These are phyloP conservation scores for Cygnus olor DNA, from an alignment of 2,797 vertebrate species.

Conservation along the genomic window DNA sequence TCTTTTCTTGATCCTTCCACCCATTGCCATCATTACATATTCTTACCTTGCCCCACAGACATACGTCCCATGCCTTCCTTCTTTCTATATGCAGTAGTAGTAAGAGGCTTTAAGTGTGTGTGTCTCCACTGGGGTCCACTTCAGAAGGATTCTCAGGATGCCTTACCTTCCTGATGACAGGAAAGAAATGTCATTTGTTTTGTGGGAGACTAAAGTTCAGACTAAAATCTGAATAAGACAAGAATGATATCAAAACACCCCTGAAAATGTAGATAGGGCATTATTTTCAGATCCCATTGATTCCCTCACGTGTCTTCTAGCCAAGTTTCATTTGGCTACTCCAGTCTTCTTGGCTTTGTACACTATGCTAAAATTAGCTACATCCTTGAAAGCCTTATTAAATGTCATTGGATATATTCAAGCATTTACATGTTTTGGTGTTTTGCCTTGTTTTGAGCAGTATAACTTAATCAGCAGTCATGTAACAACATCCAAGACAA, in stretches of 20 bases:
- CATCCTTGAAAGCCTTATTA: conserved; percentile 26
- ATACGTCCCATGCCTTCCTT: not conserved
- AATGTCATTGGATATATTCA: conserved; percentile 38
- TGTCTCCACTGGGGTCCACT: not conserved
- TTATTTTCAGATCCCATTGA: not conserved
- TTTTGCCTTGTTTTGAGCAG: conserved; percentile 56
- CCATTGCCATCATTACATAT: not conserved
- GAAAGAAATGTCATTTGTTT: not conserved
- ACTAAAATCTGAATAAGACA: not conserved
- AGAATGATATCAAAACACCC: not conserved
- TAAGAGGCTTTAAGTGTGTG: not conserved
- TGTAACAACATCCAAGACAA: conserved; percentile 34
- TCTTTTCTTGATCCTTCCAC: not conserved
- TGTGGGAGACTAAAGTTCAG: not conserved
- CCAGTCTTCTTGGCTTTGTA: conserved; percentile 3
- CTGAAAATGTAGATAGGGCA: not conserved
- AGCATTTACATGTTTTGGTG: conserved; percentile 36
- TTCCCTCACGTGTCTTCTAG: not conserved
- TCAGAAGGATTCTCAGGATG: not conserved
- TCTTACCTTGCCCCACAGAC: not conserved
- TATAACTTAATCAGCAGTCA: conserved; percentile 51
- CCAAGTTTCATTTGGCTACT: conserved; percentile 12
- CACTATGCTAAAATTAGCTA: conserved; percentile 35
- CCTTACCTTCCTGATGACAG: not conserved
- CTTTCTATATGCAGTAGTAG: not conserved